Evolutionary conservation across 2,888 invertebrate genomes (phyloP).

Genomic region (Tinea pellionella): DNA sequence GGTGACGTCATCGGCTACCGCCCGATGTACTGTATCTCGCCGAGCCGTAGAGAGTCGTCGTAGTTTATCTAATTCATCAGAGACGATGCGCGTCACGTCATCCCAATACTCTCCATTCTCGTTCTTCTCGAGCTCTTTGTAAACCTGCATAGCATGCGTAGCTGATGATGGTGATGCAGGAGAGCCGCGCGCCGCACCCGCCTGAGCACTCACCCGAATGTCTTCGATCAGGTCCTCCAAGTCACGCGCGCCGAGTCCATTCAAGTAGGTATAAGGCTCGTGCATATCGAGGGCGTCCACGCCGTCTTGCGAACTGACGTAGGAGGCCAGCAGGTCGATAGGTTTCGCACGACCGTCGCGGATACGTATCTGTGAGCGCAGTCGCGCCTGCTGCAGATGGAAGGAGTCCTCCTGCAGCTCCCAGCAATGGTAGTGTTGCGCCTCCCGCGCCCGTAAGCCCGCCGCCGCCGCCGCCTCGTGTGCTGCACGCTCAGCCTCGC

Average conservation of each 20-base stretch:
- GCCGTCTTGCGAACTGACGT: slow-evolving; percentile 88
- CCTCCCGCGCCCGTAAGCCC: slow-evolving; percentile 88
- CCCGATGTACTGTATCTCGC: slow-evolving; percentile 87
- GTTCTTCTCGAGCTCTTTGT: slow-evolving; percentile 91
- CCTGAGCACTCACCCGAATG: slow-evolving; percentile 75
- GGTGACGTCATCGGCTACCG: slow-evolving; percentile 91
- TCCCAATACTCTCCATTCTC: slow-evolving; percentile 94
- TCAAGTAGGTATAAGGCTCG: slow-evolving; percentile 95
- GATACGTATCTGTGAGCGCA: slow-evolving; percentile 94
- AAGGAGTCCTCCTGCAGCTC: slow-evolving; percentile 97
- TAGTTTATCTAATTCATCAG: slow-evolving; percentile 91
- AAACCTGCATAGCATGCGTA: slow-evolving; percentile 64
- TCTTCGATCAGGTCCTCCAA: slow-evolving; percentile 96
- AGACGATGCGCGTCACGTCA: slow-evolving; percentile 94
- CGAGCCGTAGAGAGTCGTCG: slow-evolving; percentile 77
- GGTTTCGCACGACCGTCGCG: slow-evolving; percentile 98
- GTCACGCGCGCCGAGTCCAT: slow-evolving; percentile 89
- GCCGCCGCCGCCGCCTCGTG: slow-evolving; percentile 77
- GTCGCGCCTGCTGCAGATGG: slow-evolving; percentile 94
- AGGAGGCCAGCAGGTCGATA: slow-evolving; percentile 96
- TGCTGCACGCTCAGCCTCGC: slow-evolving; percentile 88
- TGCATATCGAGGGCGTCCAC: slow-evolving; percentile 97
- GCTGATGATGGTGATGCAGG: background rate
- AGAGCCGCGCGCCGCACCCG: background rate
- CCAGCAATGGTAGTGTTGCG: slow-evolving; percentile 93